Conservation (phyloP, 1,140 invertebrate genomes). For the Diachasmimorpha longicaudata region DNA sequence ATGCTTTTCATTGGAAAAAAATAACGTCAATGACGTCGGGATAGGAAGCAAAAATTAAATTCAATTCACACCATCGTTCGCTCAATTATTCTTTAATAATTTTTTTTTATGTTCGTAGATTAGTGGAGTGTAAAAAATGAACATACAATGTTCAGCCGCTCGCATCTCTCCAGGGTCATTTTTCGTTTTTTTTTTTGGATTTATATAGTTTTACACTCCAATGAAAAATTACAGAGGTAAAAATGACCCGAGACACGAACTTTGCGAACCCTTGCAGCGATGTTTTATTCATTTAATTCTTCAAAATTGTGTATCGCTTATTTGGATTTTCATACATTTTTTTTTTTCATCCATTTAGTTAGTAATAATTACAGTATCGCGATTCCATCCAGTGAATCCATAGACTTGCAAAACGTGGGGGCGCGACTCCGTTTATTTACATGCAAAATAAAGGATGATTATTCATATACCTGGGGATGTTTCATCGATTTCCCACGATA, state of each 20-base stretch:
- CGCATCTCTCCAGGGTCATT: neutral
- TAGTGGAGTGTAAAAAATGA: neutral
- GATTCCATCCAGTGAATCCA: neutral
- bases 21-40: neutral
- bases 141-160: neutral
- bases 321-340: neutral
- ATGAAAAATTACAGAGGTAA: neutral
- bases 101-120: neutral
- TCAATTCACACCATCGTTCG: neutral
- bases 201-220: neutral
- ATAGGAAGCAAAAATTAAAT: neutral
- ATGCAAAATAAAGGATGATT: neutral
- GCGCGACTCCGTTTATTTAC: neutral
- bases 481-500: neutral
- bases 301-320: neutral
- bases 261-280: neutral
- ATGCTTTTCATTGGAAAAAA: neutral
- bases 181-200: neutral
- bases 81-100: neutral
- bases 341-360: neutral
- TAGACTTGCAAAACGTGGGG: neutral
- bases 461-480: neutral
- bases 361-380: neutral
- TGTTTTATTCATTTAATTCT: conserved; percentile 1
- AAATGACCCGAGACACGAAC: neutral